Base-by-base conservation (phyloP, 2,888 invertebrate genomes). In the Steinernema carpocapsae region DNA sequence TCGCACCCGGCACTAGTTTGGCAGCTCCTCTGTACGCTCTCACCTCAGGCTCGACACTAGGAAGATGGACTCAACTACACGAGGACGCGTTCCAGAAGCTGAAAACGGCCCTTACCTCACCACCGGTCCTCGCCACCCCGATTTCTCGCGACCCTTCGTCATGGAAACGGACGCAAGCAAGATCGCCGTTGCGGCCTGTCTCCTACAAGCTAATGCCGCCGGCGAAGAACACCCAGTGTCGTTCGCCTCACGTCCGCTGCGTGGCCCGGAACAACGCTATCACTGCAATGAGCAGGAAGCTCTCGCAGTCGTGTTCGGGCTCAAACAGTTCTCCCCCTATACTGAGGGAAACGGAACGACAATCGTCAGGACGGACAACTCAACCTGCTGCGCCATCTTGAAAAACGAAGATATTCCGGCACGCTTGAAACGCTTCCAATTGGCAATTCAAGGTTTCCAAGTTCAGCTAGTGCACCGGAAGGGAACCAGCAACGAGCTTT, bases 211-310 rank as follows among this genome's bases (percentile, higher is more conserved):
- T 4, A 12, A 26, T 4, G 64, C 52, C 14, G 74, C 70, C 4
- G 26, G 45, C 22, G 46, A 48, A 43, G 73, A 74, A 19, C 46
- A 43, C 10, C 43, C 76, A n/a, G 75, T 79, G 14, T 74, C 76
- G 19, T 79, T 72, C 59, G 76, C 73, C 22, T 59, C 59, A 24
- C 48, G 79, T 48, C 76, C 74, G 46, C 64, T 79, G 10, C 70
- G 12, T 1, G 17, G 22, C 12, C 70, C 76, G 0, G 79, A 79
- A 59, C 29, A 74, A 24, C 70, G 48, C 17, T 79, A 77, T 42
- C 43, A 74, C 10, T 43, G 76, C 0, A 74, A 78, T 17, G 79
- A 79, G 72, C 71, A 56, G 1, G 79, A 79, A 52, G 79, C 79
- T 4, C 72, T 77, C 1, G 79, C 48, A 12, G 7, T 79, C 0